Evolutionary conservation across 37 sponge, comb jelly and placozoan species (phyloP), one percentile per base, ranked within the genome.

Genomic region (Halisarca cf. caerulea): DNA sequence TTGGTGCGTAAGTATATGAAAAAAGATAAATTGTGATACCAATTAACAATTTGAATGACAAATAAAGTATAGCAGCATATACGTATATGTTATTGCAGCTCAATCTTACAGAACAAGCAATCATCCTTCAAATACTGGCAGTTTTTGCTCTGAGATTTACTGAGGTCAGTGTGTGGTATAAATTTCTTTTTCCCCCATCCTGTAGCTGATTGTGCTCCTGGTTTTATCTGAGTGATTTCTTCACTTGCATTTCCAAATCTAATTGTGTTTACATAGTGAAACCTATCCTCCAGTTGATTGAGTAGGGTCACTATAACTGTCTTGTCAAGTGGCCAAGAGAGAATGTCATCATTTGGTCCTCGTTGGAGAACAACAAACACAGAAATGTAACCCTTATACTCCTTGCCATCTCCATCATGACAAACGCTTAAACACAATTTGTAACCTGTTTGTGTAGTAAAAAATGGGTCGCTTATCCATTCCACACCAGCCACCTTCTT

Each of bases 321-420:
- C 15, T 41, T 6, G n/a, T 74, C 42, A 21, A 74, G 41, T 44
- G 77, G 77, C 77, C 77, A 74, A 3, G 30, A 37, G 1, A 74
- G 77, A 15, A 36, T 36, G 24, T 74, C 77, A 74, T 74, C 77
- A 43, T 40, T 44, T 74, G 77, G 77, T 74, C 77, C 77, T 40
- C 37, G 25, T 24, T n/a, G n/a, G 30, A 39, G 77, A 8, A 6
- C 77, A 44, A 24, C 18, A 44, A 2, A 39, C 2, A 40, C 77
- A 2, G 44, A 39, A 39, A 40, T 40, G 77, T 74, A 25, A 33
- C 41, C 25, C 1, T 37, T 43, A 8, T 42, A 21, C 9, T 28
- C 64, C 30, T 62, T 8, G 64, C 64, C n/a, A 41, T 39, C 23
- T 2, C 77, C 77, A 74, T 1, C 42, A 44, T 42, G 2, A 39